Evolutionary conservation across 2,888 invertebrate species (phyloP).

Genomic region (Eupeodes luniger): DNA sequence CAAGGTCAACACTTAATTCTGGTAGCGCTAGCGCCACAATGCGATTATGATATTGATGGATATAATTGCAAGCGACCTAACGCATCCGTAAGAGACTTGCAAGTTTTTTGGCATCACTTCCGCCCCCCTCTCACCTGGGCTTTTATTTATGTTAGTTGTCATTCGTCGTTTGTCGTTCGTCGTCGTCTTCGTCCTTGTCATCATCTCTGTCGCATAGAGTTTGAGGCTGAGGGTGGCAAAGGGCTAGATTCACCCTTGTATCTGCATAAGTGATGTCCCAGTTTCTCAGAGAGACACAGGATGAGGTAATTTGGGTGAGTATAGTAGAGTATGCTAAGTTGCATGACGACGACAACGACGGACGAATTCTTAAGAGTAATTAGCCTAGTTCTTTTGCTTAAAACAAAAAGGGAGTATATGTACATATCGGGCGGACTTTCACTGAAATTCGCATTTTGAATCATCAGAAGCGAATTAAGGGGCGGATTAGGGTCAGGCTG

Average conservation of each 20-base stretch:
- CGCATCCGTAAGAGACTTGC: constrained; percentile 32
- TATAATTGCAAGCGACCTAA: constrained; percentile 7
- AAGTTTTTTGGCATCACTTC: constrained; percentile 66
- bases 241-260: constrained; percentile 24
- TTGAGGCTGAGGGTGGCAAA: constrained; percentile 23
- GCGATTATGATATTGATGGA: constrained; percentile 56
- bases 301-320: constrained; percentile 63
- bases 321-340: constrained; percentile 59
- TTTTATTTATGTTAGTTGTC: background rate
- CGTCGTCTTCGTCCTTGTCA: background rate
- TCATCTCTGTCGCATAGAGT: constrained; percentile 2
- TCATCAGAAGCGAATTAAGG: constrained; percentile 68
- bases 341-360: constrained; percentile 7
- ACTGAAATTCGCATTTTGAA: constrained; percentile 54
- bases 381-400: constrained; percentile 58
- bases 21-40: constrained; percentile 68
- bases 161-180: background rate
- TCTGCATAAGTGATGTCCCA: constrained; percentile 34
- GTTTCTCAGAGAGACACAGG: constrained; percentile 51
- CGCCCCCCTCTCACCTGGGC: constrained; percentile 12
- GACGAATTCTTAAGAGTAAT: constrained; percentile 65
- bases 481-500: constrained; percentile 66
- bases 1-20: constrained; percentile 64
- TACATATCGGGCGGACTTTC: constrained; percentile 38
- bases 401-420: background rate